Evolutionary conservation across 2,797 vertebrate genomes (phyloP).

Genomic region (Brachyalestes nurse): DNA sequence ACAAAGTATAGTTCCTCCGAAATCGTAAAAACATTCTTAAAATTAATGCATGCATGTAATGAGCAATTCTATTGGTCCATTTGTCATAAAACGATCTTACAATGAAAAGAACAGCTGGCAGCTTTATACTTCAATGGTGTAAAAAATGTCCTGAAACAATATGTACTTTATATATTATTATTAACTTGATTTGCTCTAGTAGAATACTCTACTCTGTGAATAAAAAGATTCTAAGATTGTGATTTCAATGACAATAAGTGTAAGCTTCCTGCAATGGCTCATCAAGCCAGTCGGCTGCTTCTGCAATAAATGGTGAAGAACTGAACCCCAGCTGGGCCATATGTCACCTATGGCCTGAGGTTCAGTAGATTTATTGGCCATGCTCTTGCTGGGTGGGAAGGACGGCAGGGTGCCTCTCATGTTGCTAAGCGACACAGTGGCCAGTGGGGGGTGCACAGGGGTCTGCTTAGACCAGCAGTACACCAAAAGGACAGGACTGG

Average conservation of each 20-base stretch:
- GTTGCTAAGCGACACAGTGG: conserved; percentile 7
- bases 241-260: not conserved
- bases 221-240: not conserved
- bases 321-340: conserved; percentile 32
- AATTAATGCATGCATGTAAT: not conserved
- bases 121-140: no score
- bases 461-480: conserved; percentile 7
- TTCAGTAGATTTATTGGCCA: conserved; percentile 8
- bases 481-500: not conserved
- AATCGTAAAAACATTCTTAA: not conserved
- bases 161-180: no score
- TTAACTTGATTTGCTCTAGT: not conserved
- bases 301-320: not conserved
- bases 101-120: no score
- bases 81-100: not conserved
- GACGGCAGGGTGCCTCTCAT: conserved; percentile 10
- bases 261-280: not conserved
- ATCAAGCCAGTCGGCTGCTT: conserved; percentile 4
- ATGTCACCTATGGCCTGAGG: conserved; percentile 27
- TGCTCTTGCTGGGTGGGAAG: not conserved
- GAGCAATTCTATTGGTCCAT: not conserved
- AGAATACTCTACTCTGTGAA: not conserved
- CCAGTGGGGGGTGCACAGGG: not conserved
- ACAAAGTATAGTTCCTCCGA: not conserved
- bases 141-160: no score